Evolutionary conservation across 2,888 invertebrate species (phyloP).

Genomic region (Pedicia rivosa): DNA sequence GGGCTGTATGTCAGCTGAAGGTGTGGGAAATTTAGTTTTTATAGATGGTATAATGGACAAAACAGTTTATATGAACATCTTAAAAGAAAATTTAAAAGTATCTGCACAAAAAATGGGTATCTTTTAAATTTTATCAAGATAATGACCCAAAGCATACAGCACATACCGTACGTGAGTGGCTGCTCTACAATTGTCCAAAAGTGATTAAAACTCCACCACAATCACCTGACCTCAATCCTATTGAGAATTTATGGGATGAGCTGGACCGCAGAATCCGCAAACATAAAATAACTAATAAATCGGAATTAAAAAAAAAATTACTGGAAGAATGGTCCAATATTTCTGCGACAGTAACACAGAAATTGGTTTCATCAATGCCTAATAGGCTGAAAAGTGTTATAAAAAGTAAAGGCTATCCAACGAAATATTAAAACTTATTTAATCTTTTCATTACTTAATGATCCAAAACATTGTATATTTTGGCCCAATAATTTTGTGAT

Average conservation of each 20-base stretch:
- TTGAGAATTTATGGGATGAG: constrained; percentile 12
- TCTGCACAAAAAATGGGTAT: constrained; percentile 4
- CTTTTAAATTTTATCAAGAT: constrained; percentile 10
- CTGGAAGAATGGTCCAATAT: too few species aligned
- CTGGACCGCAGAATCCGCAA: constrained; percentile 14
- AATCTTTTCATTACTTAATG: too few species aligned
- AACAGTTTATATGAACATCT: constrained; percentile 6
- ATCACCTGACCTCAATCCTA: constrained; percentile 12
- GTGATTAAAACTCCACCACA: constrained; percentile 10
- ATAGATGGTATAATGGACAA: constrained; percentile 12
- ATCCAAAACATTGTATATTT: too few species aligned
- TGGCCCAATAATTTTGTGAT: too few species aligned
- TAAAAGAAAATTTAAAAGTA: constrained; percentile 3
- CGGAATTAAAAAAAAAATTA: too few species aligned
- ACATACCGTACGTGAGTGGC: constrained; percentile 8
- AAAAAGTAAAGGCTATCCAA: too few species aligned
- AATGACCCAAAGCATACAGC: constrained; percentile 11
- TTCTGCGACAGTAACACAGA: too few species aligned
- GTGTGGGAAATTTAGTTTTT: not conserved
- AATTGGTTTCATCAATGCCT: too few species aligned
- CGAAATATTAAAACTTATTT: too few species aligned
- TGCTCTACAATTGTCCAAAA: constrained; percentile 10
- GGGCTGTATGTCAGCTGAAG: not conserved
- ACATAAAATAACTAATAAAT: not conserved
- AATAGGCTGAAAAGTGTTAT: too few species aligned